phyloP scores from a whole-genome alignment of 1,140 invertebrate species.

The Drosophila pseudoananassae region DNA sequence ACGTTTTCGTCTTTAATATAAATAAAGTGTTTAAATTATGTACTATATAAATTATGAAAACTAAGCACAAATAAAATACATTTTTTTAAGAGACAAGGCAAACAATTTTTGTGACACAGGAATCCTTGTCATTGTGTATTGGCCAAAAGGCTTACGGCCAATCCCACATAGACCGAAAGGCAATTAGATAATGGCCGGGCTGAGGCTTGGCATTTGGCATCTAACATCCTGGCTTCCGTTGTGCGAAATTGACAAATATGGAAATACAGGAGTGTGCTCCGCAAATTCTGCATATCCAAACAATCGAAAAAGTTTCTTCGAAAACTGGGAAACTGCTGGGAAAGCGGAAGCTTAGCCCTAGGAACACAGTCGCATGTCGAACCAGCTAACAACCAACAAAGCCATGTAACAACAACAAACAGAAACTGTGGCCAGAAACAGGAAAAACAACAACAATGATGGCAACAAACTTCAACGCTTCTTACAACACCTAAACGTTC shows the following conservation, averaged over 20 bases:
- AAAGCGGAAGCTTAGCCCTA: conserved; percentile 15
- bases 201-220: conserved; percentile 6
- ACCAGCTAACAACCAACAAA: conserved; percentile 34
- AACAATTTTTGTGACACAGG: too few species aligned
- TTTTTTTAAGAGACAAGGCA: too few species aligned
- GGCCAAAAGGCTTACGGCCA: neutral
- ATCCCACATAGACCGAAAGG: conserved; percentile 5
- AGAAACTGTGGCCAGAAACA: conserved; percentile 7
- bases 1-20: too few species aligned
- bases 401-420: conserved; percentile 20
- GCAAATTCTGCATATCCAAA: neutral
- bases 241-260: conserved; percentile 16
- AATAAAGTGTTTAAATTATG: too few species aligned
- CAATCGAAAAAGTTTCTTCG: conserved; percentile 41
- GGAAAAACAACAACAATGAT: conserved; percentile 22
- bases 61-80: too few species aligned
- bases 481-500: conserved; percentile 77
- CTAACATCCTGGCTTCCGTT: conserved; percentile 2
- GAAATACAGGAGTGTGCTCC: conserved; percentile 2
- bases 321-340: neutral
- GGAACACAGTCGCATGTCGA: conserved; percentile 17
- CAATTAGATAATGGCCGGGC: conserved; percentile 25
- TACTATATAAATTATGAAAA: too few species aligned
- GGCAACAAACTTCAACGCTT: conserved; percentile 14
- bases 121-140: neutral